Base-by-base conservation (phyloP, 2,113 vertebrate species). In the Acrocephalus arundinaceus region DNA sequence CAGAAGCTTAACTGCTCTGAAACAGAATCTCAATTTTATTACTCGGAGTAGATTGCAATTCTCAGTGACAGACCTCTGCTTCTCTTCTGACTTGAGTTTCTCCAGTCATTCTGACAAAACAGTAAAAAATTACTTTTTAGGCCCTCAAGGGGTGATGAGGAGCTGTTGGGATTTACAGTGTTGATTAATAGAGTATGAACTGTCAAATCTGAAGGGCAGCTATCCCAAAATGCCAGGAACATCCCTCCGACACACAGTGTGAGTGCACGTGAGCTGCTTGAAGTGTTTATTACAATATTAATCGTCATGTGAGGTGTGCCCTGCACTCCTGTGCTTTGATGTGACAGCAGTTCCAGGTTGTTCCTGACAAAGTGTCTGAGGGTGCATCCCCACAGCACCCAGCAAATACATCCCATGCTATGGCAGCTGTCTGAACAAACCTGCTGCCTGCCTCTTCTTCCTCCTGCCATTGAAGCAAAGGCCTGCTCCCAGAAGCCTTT, bases 111-210 rank as follows among this genome's bases (percentile, higher is more conserved):
- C 63, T 90, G 71, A 82, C 78, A 93, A 91, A 89, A 85, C 17
- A 76, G n/a, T 63, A 62, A 81, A 79, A 88, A 93, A 68, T 35
- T 85, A 55, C 51, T 87, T 90, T 61, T 52, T 24, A 73, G 77
- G 77, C 37, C 73, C 52, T 85, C 41, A 4, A 13, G 76, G 45
- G 11, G 4, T 91, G 59, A 43, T 1, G 15, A 85, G 39, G 39
- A 37, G 43, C 83, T 52, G 46, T 66, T 92, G 80, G 80, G 87
- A 93, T 93, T 95, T 91, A 45, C 45, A 22, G 3, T 66, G 77
- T 78, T 83, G 58, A 95, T 96, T 91, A 87, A 72, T 65, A 75
- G 89, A 73, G 71, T 72, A 89, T 73, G 62, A 94, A 66, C 80
- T 95, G 66, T 94, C 81, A 82, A 30, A 78, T 87, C 31, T 79